A percentile compares a stretch with the other conserved stretches of the same genome.
These are phyloP conservation scores for Trachythela sp. DNA, from an alignment of 64 coral and sea anemone genomes.

Conservation along the genomic window DNA sequence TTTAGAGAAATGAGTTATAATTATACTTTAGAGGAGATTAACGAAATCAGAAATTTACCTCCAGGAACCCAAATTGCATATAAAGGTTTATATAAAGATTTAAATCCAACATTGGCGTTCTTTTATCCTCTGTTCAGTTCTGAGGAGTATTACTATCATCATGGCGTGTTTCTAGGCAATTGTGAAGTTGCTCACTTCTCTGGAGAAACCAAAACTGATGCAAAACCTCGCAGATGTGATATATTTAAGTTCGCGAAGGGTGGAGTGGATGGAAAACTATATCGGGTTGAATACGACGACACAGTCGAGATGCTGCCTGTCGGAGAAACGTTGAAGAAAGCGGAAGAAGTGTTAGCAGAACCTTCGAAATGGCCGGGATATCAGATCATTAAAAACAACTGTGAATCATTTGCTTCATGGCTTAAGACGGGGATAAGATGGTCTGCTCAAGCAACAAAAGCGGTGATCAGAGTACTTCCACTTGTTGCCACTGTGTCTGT, in stretches of 20 bases:
- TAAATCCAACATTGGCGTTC: not conserved
- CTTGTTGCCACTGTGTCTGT: too few relatives aligned
- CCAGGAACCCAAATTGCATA: conserved; percentile 36
- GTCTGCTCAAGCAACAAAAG: conserved; percentile 9
- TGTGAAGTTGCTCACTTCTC: conserved; percentile 1
- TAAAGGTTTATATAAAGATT: not conserved
- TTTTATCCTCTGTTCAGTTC: not conserved
- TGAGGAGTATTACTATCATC: conserved; percentile 31
- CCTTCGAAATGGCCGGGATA: conserved; percentile 33
- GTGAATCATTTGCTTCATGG: conserved; percentile 34
- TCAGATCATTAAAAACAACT: conserved; percentile 38
- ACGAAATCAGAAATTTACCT: not conserved
- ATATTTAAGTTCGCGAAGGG: conserved; percentile 10
- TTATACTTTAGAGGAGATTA: not conserved
- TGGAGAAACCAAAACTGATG: conserved; percentile 1
- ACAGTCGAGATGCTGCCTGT: not conserved
- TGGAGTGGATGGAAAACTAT: conserved; percentile 7
- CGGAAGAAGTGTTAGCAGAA: not conserved
- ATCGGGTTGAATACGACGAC: conserved; percentile 31
- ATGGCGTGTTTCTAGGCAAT: conserved; percentile 14
- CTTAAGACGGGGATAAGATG: conserved; percentile 29
- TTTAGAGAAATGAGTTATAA: too few relatives aligned
- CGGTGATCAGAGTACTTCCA: not conserved
- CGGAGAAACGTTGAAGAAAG: not conserved
- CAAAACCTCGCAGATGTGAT: conserved; percentile 21